These are phyloP conservation scores for Scaptomyza graminum DNA, from an alignment of 1,140 invertebrate genomes.

Conservation along the genomic window DNA sequence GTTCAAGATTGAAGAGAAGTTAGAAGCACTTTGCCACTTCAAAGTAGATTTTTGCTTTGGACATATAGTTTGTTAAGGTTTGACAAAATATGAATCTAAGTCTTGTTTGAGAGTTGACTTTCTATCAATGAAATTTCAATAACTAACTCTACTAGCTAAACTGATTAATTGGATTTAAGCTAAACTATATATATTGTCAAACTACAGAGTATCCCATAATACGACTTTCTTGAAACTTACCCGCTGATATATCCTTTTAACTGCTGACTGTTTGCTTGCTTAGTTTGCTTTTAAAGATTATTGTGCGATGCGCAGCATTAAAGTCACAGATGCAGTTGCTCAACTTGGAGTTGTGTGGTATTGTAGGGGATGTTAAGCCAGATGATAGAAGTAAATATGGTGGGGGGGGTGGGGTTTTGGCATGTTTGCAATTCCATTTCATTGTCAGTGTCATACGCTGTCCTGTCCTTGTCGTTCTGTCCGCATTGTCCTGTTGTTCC, in stretches of 20 bases:
- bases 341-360: background rate
- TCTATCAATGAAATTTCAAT: too few species aligned
- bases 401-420: slow-evolving; percentile 7
- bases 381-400: too few species aligned
- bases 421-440: slow-evolving; percentile 70
- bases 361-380: background rate
- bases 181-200: too few species aligned
- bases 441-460: slow-evolving; percentile 68
- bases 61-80: too few species aligned
- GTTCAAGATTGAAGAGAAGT: background rate
- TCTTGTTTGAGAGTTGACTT: too few species aligned
- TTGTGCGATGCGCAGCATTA: slow-evolving; percentile 4
- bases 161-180: too few species aligned
- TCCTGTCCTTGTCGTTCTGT: background rate
- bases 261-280: slow-evolving; percentile 19
- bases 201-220: slow-evolving; percentile 11
- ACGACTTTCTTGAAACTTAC: background rate
- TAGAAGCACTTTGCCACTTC: too few species aligned
- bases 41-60: too few species aligned
- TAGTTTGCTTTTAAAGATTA: slow-evolving; percentile 45
- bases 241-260: slow-evolving; percentile 25
- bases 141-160: too few species aligned
- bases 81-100: too few species aligned
- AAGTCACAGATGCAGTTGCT: slow-evolving; percentile 21
- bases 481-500: slow-evolving; percentile 14